A percentile compares a stretch with the other conserved stretches of the same genome.
phyloP scores from a whole-genome alignment of 2,797 vertebrate species.

The Decapterus maruadsi region DNA sequence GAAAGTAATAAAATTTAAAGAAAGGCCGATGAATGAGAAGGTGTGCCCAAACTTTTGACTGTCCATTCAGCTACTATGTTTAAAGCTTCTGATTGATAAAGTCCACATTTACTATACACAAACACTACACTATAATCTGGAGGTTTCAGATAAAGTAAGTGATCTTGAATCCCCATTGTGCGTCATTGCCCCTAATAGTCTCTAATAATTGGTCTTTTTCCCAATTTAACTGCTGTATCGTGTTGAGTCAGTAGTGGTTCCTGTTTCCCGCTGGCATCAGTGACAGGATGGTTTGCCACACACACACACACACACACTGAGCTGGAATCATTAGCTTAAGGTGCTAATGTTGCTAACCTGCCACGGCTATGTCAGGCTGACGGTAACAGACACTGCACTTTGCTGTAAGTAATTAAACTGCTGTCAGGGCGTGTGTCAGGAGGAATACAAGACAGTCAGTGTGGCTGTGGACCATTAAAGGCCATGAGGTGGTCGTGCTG shows the following conservation, averaged over 20 bases:
- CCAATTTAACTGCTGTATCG: conserved; percentile 15
- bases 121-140: neutral
- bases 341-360: conserved; percentile 41
- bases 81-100: neutral
- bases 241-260: neutral
- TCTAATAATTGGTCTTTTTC: conserved; percentile 28
- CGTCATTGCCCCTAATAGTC: conserved; percentile 7
- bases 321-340: conserved; percentile 38
- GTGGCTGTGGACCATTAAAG: conserved; percentile 36
- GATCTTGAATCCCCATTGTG: neutral
- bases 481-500: conserved; percentile 19
- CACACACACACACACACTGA: neutral
- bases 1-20: too few species aligned
- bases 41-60: too few species aligned
- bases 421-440: neutral
- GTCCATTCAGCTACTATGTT: neutral
- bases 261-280: conserved; percentile 25
- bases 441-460: conserved; percentile 6
- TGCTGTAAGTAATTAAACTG: conserved; percentile 37
- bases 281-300: conserved; percentile 11
- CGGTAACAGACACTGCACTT: conserved; percentile 29
- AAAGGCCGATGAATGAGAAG: too few species aligned
- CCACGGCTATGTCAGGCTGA: conserved; percentile 21
- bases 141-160: neutral
- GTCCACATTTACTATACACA: neutral